These are phyloP conservation scores for Caenorhabditis sp. DNA, from an alignment of 2,888 invertebrate species.

Conservation along the genomic window DNA sequence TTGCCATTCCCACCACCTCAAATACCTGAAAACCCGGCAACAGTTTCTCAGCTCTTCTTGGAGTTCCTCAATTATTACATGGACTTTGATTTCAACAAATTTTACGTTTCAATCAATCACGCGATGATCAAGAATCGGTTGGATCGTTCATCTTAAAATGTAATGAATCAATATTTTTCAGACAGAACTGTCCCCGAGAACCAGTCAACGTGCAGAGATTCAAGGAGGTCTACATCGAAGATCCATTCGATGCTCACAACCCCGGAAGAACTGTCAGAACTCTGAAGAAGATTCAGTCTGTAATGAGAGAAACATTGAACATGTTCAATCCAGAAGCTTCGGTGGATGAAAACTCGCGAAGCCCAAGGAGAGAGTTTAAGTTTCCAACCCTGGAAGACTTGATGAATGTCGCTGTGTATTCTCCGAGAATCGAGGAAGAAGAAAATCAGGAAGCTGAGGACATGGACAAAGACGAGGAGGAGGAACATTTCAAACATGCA, in stretches of 20 bases:
- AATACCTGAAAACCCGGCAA: conserved; percentile 60
- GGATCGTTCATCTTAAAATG: background rate
- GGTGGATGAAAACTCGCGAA: background rate
- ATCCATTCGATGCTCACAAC: conserved; percentile 81
- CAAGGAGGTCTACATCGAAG: conserved; percentile 78
- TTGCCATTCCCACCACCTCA: conserved; percentile 62
- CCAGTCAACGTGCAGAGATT: conserved; percentile 21
- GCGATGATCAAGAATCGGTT: conserved; percentile 46
- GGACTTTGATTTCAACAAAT: conserved; percentile 73
- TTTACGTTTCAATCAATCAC: conserved; percentile 73
- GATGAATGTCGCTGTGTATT: conserved; percentile 16
- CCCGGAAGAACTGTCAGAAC: conserved; percentile 74
- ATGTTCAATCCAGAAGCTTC: conserved; percentile 18
- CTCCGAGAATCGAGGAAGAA: too few species aligned
- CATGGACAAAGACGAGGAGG: background rate
- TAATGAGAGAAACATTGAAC: conserved; percentile 44
- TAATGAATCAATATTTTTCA: background rate
- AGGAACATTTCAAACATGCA: background rate
- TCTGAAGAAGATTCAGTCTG: conserved; percentile 34
- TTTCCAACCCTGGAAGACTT: conserved; percentile 46
- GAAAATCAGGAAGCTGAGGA: background rate
- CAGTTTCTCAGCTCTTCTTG: conserved; percentile 75
- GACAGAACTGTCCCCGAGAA: background rate
- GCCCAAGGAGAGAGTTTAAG: background rate
- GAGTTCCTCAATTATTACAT: conserved; percentile 80